phyloP scores from a whole-genome alignment of 2,888 invertebrate species.

The Neria commutata region DNA sequence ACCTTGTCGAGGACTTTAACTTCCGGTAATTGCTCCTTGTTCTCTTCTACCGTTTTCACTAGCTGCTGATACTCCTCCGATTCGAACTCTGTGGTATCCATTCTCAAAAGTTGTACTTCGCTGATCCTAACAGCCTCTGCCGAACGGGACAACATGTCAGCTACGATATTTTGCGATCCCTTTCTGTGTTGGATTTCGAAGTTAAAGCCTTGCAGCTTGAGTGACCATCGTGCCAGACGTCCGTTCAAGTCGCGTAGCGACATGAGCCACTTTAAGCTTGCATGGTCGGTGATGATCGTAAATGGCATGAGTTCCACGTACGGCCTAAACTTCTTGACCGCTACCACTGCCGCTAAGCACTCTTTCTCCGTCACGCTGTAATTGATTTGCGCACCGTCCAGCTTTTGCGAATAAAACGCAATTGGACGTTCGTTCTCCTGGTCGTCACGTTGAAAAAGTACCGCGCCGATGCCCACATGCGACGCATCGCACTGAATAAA shows the following conservation, averaged over 20 bases:
- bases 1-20: constrained; percentile 6
- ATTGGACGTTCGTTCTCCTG: constrained; percentile 11
- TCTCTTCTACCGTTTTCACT: constrained; percentile 4
- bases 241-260: constrained; percentile 31
- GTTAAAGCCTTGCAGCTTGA: constrained; percentile 32
- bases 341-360: constrained; percentile 9
- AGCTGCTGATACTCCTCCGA: constrained; percentile 10
- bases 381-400: constrained; percentile 2
- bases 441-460: constrained; percentile 16
- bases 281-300: constrained; percentile 37
- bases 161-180: constrained; percentile 34
- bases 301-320: constrained; percentile 26
- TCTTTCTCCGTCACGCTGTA: constrained; percentile 23
- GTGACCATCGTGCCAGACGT: constrained; percentile 36
- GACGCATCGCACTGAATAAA: constrained; percentile 14
- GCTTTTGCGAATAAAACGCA: constrained; percentile 10
- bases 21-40: constrained; percentile 15
- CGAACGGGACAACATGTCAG: constrained; percentile 26
- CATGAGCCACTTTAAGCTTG: constrained; percentile 8
- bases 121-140: background rate
- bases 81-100: constrained; percentile 9
- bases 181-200: constrained; percentile 35
- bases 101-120: constrained; percentile 1
- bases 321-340: constrained; percentile 18
- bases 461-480: constrained; percentile 1